phyloP scores from a whole-genome alignment of 2,888 invertebrate species.

The Dryomyza anilis region DNA sequence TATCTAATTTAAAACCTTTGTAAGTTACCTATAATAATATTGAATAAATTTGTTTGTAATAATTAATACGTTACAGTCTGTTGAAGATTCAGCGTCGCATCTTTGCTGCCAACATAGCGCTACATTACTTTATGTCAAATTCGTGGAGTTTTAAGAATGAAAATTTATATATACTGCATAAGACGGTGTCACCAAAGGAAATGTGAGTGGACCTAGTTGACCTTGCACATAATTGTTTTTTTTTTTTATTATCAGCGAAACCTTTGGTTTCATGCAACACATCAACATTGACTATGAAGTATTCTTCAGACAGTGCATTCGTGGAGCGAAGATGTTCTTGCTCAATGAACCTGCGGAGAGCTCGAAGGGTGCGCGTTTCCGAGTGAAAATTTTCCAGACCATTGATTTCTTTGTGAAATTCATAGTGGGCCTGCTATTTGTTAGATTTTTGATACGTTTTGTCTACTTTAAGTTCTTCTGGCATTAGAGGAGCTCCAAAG shows the following conservation, averaged over 20 bases:
- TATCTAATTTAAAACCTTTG: conserved; percentile 75
- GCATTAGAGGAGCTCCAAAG: too few relatives aligned
- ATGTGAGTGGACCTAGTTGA: conserved; percentile 29
- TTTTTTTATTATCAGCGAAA: conserved; percentile 32
- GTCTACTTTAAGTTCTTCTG: background rate
- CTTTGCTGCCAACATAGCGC: conserved; percentile 73
- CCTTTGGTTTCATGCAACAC: conserved; percentile 33
- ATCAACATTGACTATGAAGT: conserved; percentile 43
- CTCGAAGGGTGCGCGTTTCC: conserved; percentile 40
- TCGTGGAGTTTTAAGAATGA: conserved; percentile 78
- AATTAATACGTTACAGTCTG: too few relatives aligned
- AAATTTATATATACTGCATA: conserved; percentile 57
- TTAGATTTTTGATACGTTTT: conserved; percentile 5
- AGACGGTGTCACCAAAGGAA: conserved; percentile 23
- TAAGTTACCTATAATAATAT: conserved; percentile 58
- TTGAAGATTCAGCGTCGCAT: conserved; percentile 81
- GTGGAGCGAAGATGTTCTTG: conserved; percentile 54
- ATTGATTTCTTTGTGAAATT: conserved; percentile 44
- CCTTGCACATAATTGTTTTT: too few relatives aligned
- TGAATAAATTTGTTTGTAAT: background rate
- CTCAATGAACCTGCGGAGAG: conserved; percentile 51
- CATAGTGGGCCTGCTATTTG: conserved; percentile 24
- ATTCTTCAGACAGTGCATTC: conserved; percentile 49
- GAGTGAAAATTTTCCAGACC: conserved; percentile 44
- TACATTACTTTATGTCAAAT: conserved; percentile 75